Evolutionary conservation across 1,140 invertebrate species (phyloP).

Genomic region (Propsilocerus akamusi): DNA sequence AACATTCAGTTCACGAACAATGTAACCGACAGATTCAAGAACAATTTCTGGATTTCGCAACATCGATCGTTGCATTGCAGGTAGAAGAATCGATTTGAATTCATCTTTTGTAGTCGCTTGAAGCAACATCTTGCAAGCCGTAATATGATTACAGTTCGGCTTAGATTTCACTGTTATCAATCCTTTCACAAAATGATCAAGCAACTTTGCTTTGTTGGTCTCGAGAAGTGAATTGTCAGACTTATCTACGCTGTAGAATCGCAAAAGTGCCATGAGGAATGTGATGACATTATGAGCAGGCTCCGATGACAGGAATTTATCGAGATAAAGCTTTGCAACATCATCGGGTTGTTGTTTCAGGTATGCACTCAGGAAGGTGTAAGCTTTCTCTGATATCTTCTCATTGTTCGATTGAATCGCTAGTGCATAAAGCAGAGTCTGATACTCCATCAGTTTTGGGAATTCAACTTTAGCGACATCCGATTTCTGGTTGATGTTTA

Average conservation of each 20-base stretch:
- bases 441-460: conserved; percentile 14
- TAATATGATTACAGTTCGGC: conserved; percentile 45
- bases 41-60: conserved; percentile 87
- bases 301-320: conserved; percentile 12
- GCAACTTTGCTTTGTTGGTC: conserved; percentile 25
- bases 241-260: conserved; percentile 8
- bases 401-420: conserved; percentile 11
- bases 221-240: conserved; percentile 21
- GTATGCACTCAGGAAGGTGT: conserved; percentile 17
- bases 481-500: conserved; percentile 11
- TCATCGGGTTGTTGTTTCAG: conserved; percentile 15
- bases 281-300: conserved; percentile 12
- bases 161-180: conserved; percentile 62
- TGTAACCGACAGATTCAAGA: conserved; percentile 55
- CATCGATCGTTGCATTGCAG: conserved; percentile 78
- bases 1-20: conserved; percentile 48
- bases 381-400: conserved; percentile 15
- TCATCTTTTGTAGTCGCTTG: conserved; percentile 44
- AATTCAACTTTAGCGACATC: conserved; percentile 18
- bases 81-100: conserved; percentile 56
- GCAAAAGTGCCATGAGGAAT: conserved; percentile 13
- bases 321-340: conserved; percentile 10
- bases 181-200: conserved; percentile 63
- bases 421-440: conserved; percentile 16
- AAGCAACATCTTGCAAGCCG: conserved; percentile 42